A percentile compares a stretch with the other conserved stretches of the same genome.
phyloP scores from a whole-genome alignment of 2,888 invertebrate species.

The Diplazon laetatorius region DNA sequence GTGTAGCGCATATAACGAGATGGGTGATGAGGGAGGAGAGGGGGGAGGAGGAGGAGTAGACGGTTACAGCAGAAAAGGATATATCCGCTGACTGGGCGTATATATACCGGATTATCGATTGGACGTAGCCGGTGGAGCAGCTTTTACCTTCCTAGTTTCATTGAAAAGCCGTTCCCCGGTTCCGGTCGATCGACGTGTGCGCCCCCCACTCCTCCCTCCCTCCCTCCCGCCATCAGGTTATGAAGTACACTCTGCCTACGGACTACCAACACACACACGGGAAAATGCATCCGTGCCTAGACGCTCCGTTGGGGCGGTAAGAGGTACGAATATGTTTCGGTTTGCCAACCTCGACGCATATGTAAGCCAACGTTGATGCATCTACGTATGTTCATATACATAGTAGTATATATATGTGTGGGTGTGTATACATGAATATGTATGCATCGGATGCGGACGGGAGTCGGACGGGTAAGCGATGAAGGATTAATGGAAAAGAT shows the following conservation, averaged over 20 bases:
- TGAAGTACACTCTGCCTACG: slow-evolving; percentile 42
- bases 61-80: slow-evolving; percentile 47
- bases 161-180: slow-evolving; percentile 63
- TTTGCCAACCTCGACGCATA: slow-evolving; percentile 10
- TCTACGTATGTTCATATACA: too few species aligned
- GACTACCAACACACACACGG: slow-evolving; percentile 18
- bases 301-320: slow-evolving; percentile 27
- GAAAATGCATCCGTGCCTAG: slow-evolving; percentile 17
- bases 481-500: slow-evolving; percentile 3
- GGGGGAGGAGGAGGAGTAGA: neutral
- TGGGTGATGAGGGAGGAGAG: neutral
- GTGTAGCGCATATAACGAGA: slow-evolving; percentile 34
- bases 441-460: neutral
- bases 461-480: slow-evolving; percentile 2
- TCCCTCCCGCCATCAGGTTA: too few species aligned
- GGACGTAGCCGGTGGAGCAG: slow-evolving; percentile 55
- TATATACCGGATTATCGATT: slow-evolving; percentile 53
- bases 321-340: slow-evolving; percentile 41
- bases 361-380: neutral
- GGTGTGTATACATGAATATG: too few species aligned
- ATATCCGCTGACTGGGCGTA: slow-evolving; percentile 53
- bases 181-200: slow-evolving; percentile 49
- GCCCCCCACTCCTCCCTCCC: too few species aligned
- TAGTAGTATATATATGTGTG: too few species aligned
- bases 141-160: slow-evolving; percentile 64